Evolutionary conservation across 1,140 invertebrate species (phyloP).

Genomic region (Papilio xuthus): DNA sequence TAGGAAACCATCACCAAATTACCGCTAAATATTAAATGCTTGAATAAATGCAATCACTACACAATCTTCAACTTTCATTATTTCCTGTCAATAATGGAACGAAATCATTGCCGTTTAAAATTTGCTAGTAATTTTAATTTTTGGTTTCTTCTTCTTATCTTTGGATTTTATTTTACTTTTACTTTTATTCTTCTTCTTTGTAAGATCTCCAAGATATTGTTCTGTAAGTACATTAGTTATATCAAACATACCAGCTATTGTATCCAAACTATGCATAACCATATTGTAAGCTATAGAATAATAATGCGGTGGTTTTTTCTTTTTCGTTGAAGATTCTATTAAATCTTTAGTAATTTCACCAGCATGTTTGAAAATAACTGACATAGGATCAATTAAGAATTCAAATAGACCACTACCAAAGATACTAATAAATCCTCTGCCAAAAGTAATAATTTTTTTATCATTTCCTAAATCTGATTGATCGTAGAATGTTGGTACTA

Average conservation of each 20-base stretch:
- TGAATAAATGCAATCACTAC: constrained; percentile 42
- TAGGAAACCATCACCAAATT: constrained; percentile 47
- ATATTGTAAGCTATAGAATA: constrained; percentile 60
- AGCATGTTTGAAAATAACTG: constrained; percentile 49
- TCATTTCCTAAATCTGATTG: not conserved
- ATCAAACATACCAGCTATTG: constrained; percentile 61
- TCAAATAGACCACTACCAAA: constrained; percentile 43
- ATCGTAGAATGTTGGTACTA: not conserved
- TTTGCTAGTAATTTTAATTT: constrained; percentile 35
- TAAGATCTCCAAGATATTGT: constrained; percentile 44
- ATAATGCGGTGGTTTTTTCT: constrained; percentile 56
- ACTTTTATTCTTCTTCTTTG: constrained; percentile 43
- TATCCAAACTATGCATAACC: constrained; percentile 63
- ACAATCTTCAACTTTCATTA: not conserved
- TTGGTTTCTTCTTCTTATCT: constrained; percentile 43
- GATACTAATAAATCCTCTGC: constrained; percentile 43
- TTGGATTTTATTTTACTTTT: constrained; percentile 44
- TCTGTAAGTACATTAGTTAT: constrained; percentile 53
- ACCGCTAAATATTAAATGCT: constrained; percentile 44
- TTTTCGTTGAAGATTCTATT: constrained; percentile 53
- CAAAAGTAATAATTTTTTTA: constrained; percentile 23
- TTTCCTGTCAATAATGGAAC: too few species aligned
- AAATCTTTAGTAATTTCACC: constrained; percentile 54
- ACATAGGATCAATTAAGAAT: constrained; percentile 49
- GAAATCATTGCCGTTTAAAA: not conserved